Evolutionary conservation across 1,140 invertebrate species (phyloP).

Genomic region (Trissolcus basalis): DNA sequence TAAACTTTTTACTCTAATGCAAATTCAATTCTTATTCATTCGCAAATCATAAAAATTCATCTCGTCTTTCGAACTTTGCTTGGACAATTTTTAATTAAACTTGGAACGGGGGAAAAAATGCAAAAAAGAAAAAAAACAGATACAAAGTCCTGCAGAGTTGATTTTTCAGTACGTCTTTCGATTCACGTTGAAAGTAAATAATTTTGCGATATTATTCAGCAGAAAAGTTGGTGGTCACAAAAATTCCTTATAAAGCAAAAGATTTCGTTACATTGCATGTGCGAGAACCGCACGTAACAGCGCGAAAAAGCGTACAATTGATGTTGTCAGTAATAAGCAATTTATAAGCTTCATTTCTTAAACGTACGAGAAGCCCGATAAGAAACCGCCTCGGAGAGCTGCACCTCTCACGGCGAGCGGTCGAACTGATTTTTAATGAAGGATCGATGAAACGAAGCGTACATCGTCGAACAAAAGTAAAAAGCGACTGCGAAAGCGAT

Average conservation of each 20-base stretch:
- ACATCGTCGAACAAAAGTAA: conserved; percentile 14
- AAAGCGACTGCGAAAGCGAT: conserved; percentile 19
- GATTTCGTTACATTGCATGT: conserved; percentile 1
- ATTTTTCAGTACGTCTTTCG: not conserved
- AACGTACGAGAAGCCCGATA: conserved; percentile 13
- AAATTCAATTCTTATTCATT: not conserved
- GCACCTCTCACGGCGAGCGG: conserved; percentile 5
- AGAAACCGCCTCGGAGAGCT: conserved; percentile 13
- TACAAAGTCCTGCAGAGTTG: too few species aligned
- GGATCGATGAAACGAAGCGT: conserved; percentile 4
- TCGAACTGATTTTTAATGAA: conserved; percentile 43
- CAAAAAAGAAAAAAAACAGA: too few species aligned
- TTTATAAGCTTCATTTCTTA: conserved; percentile 28
- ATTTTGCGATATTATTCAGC: conserved; percentile 8
- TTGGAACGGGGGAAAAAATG: not conserved
- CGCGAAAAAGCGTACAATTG: conserved; percentile 18
- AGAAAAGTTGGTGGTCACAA: conserved; percentile 2
- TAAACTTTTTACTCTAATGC: not conserved
- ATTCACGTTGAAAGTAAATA: conserved; percentile 11
- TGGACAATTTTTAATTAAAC: not conserved
- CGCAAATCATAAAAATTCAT: too few species aligned
- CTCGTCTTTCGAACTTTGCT: too few species aligned
- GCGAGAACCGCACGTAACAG: conserved; percentile 8
- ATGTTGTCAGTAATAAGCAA: conserved; percentile 36
- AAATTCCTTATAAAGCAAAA: conserved; percentile 29